These are phyloP conservation scores for Phyllopteryx taeniolatus DNA, from an alignment of 2,113 vertebrate genomes.

Conservation along the genomic window DNA sequence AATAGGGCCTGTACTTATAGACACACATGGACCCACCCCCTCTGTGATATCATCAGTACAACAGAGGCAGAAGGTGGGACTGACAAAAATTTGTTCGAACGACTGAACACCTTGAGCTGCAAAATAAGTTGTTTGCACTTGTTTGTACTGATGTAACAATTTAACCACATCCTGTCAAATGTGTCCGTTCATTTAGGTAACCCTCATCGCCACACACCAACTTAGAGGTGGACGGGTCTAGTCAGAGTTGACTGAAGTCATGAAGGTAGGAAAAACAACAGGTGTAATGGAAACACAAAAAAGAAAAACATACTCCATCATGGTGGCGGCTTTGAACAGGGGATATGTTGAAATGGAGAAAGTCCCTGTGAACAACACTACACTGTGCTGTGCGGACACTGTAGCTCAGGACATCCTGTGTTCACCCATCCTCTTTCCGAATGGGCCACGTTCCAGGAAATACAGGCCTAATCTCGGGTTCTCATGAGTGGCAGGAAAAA, in stretches of 20 bases:
- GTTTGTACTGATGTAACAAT: neutral
- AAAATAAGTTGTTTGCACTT: neutral
- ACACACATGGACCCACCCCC: constrained; percentile 37
- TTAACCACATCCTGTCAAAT: neutral
- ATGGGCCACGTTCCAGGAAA: constrained; percentile 68
- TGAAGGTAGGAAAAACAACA: constrained; percentile 14
- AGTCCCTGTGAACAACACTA: constrained; percentile 51
- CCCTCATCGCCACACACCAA: neutral
- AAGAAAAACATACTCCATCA: constrained; percentile 53
- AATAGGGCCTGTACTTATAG: constrained; percentile 63
- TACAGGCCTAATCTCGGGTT: constrained; percentile 48
- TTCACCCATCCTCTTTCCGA: constrained; percentile 58
- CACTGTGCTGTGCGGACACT: constrained; percentile 10
- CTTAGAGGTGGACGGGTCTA: neutral
- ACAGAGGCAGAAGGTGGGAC: constrained; percentile 20
- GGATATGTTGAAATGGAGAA: constrained; percentile 58
- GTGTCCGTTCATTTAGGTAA: neutral
- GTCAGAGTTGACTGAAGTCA: constrained; percentile 2
- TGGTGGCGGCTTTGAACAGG: constrained; percentile 8
- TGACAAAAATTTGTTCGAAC: constrained; percentile 1
- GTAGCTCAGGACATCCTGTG: constrained; percentile 57
- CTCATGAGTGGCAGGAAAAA: constrained; percentile 60
- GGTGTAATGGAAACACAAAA: constrained; percentile 40
- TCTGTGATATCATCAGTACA: constrained; percentile 51
- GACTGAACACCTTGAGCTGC: neutral